Evolutionary conservation across 2,113 vertebrate genomes (phyloP).

Genomic region (mouse (Mus musculus)): GRCm39 chr6:79581501-79582000

Average conservation of each 20-base stretch:
- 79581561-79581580: not conserved
- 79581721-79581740: not conserved
- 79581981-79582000: not conserved
- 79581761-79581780: not conserved
- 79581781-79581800: not conserved
- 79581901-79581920: not conserved
- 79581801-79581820: not conserved
- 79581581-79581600: not conserved
- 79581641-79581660: accelerated
- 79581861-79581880: not conserved
- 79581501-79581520: not conserved
- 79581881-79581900: not conserved
- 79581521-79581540: not conserved
- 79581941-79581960: not conserved
- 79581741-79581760: not conserved
- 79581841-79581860: not conserved
- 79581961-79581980: not conserved
- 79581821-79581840: not conserved
- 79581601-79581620: not conserved
- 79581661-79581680: not conserved
- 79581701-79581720: not conserved
- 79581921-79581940: not conserved
- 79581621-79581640: not conserved
- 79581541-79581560: not conserved
- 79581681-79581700: accelerated